Base-by-base conservation (phyloP, 2,888 invertebrate genomes). In the Nebria salina region DNA sequence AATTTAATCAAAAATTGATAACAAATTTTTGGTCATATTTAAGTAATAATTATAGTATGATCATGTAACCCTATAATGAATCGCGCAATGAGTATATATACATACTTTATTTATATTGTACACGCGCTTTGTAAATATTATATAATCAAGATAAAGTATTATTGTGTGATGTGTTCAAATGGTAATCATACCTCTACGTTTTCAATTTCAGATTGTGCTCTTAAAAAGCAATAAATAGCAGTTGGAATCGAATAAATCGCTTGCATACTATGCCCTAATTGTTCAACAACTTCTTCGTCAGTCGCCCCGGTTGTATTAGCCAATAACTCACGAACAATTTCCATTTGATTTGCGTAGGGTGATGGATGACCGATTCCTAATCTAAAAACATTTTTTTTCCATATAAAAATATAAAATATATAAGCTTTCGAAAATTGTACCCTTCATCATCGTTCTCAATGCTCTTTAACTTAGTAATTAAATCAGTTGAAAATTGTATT, bases 191-290 rank as follows among this genome's bases (percentile, higher is more conserved):
- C 91, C 86, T 90, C 85, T 72, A 91, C 90, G 54, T 87, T 89
- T 3, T 88, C 87, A 82, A 92, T 90, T 70, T 90, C 89, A 68
- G 88, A 88, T 82, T 89, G 89, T 5, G 92, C 91, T 84, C 89
- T 89, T 42, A 95, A 87, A 86, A 94, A 95, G 84, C 93, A 92
- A 87, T 91, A 95, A 83, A 95, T 91, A 20, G 95, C 94, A 26
- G 94, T 93, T 2, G 94, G 94, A 8, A 95, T 94, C 0, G 95
- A 94, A 83, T 91, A 90, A n/a, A 93, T 85, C 1, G 95, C 94
- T 68, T 91, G 88, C 5, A 94, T 90, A 82, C 90, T 90, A 86
- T 92, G 92, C 4, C 94, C 95, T 84, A 93, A 86, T 66, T 87
- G 85, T 43, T 90, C 87, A 73, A 91, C 88, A 13, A 94, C 90